Evolutionary conservation across 2,888 invertebrate genomes (phyloP).

Genomic region (Nephrotoma flavescens): DNA sequence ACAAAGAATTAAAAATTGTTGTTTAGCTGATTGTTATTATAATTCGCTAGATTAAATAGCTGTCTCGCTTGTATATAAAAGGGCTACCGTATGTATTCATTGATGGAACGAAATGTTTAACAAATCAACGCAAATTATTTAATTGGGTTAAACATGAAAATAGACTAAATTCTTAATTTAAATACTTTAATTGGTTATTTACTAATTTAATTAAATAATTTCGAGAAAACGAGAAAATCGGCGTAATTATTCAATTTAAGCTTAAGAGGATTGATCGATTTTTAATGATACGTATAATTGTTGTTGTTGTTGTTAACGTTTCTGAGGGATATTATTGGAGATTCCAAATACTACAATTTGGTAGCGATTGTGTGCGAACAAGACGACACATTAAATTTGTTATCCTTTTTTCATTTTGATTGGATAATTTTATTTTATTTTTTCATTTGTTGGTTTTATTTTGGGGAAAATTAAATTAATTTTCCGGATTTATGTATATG

Average conservation of each 20-base stretch:
- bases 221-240: background rate
- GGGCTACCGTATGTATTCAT: too few relatives aligned
- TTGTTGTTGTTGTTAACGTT: background rate
- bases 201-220: background rate
- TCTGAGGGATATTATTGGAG: background rate
- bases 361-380: background rate
- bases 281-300: background rate
- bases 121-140: too few relatives aligned
- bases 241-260: background rate
- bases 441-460: background rate
- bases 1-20: too few relatives aligned
- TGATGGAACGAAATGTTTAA: too few relatives aligned
- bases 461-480: background rate
- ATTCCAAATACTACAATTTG: too few relatives aligned
- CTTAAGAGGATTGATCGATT: background rate
- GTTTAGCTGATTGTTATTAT: too few relatives aligned
- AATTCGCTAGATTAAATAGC: too few relatives aligned
- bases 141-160: too few relatives aligned
- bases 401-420: background rate
- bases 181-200: background rate
- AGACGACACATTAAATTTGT: background rate
- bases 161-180: too few relatives aligned
- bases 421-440: background rate
- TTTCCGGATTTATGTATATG: background rate
- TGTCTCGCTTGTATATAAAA: too few relatives aligned